Evolutionary conservation across 23 tunicate genomes (phyloP), one percentile per base, ranked within the genome.

Genomic region (Trididemnum nubilum): DNA sequence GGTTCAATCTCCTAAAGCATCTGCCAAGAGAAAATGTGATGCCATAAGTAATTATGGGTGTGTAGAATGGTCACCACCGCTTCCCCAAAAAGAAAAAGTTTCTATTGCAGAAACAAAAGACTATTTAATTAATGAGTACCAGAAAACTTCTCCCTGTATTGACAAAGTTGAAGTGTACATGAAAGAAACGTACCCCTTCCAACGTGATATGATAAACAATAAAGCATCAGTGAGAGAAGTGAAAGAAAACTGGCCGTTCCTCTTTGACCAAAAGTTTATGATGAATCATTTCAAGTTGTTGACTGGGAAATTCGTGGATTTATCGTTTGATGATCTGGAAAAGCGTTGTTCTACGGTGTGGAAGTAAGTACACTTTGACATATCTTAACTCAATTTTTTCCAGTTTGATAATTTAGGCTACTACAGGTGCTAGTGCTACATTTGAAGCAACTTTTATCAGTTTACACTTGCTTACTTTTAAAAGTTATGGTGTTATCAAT

Each of bases 21-120:
- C 26, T 21, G 29, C 28, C 29, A 61, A 61, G n/a, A 61, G 67
- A 3, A 61, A 61, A 61, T 61, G 67, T 26, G 67, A 61, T 61
- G 25, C 18, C 26, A 24, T 24, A 21, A 61, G 26, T 61, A 24
- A 22, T 21, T 61, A 61, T 24, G 67, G 67, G n/a, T 61, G 67
- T 61, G 29, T 61, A 22, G 67, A 22, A 21, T 61, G 67, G 67
- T 61, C 67, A 21, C 67, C 67, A 61, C 67, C 67, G n/a, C 22
- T 61, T 22, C 54, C 54, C 54, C 54, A 44, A 15, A 44, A 15
- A 44, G 29, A 12, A 21, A 21, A 5, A 24, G 67, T 3, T 61
- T 22, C 29, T 21, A 3, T 21, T 12, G n/a, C 26, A 21, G 25
- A 61, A 21, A 61, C 26, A 24, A 61, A 61, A 61, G 29, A 24